Evolutionary conservation across 2,888 invertebrate species (phyloP), one percentile per base, ranked within the genome.

Genomic region (Acleris cristana): DNA sequence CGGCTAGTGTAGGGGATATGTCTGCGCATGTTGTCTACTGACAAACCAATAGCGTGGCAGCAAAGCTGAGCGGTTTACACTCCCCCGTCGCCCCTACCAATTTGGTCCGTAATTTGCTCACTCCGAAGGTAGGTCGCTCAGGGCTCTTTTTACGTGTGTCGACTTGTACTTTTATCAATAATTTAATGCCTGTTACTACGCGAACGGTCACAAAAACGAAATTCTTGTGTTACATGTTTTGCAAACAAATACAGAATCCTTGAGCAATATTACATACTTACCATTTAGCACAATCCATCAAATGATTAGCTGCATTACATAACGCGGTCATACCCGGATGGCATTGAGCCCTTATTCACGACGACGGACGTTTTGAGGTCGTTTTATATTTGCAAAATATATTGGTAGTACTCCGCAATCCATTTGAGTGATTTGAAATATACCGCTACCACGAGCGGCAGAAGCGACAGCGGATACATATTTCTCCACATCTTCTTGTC

Each of bases 381-480:
- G 49, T 48, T 14, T 26, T n/a, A 23, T 40, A 30, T 62, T 62
- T 66, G 62, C 66, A 16, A 57, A 62, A 66, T 53, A 52, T 56
- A 51, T 66, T 66, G 26, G 56, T 56, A 52, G 56, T 19, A 30
- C 49, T 51, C 26, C 19, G 55, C 40, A 45, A 57, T 66, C n/a
- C 44, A 56, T 62, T 62, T 57, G 54, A 52, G 18, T 21, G 56
- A 16, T 30, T 56, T 18, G 56, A 62, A 66, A 66, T 56, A 30
- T 57, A 64, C 34, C 51, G 64, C 64, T 18, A 51, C 16, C 3
- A 30, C 18, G 16, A 49, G 14, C 12, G 56, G 6, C 51, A 61
- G 6, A 23, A 12, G 26, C 56, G 56, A 26, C 12, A 57, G 56
- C 64, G 56, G 18, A 19, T 19, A 18, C 2, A 48, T 12, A 14